Evolutionary conservation across 2,888 invertebrate species (phyloP).

Genomic region (Bugula neritina): DNA sequence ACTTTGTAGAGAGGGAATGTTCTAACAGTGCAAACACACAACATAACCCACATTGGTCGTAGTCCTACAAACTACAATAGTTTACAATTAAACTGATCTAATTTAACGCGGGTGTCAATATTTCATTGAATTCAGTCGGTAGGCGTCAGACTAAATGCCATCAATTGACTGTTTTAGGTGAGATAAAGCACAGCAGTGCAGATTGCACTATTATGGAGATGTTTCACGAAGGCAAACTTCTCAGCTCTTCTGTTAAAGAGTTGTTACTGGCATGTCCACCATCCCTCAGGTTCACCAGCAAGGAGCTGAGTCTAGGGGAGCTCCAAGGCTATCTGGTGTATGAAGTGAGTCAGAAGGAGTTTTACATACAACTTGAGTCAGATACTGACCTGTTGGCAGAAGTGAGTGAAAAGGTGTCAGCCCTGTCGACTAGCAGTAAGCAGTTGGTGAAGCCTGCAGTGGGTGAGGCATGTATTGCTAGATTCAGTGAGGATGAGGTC

Average conservation of each 20-base stretch:
- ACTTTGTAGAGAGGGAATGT: too few relatives aligned
- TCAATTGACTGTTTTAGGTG: too few relatives aligned
- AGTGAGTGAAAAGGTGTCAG: not conserved
- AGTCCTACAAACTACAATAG: too few relatives aligned
- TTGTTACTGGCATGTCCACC: too few relatives aligned
- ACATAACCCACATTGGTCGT: too few relatives aligned
- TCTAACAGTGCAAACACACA: too few relatives aligned
- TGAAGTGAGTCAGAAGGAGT: conserved; percentile 22
- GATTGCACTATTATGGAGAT: not conserved
- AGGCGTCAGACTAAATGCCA: too few relatives aligned
- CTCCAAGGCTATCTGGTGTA: conserved; percentile 3
- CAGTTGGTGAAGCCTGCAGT: conserved; percentile 24
- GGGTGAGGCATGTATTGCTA: conserved; percentile 63
- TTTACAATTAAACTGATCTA: too few relatives aligned
- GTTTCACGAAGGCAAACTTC: not conserved
- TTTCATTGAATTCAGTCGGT: too few relatives aligned
- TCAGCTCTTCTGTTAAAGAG: too few relatives aligned
- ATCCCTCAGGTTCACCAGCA: not conserved
- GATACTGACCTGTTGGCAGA: not conserved
- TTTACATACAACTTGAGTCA: conserved; percentile 2
- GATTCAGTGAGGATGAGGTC: conserved; percentile 60
- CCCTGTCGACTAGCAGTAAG: not conserved
- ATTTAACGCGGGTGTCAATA: too few relatives aligned
- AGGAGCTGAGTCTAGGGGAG: not conserved
- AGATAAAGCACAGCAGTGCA: not conserved